phyloP scores from a whole-genome alignment of 2,888 invertebrate species.

The Endomychus coccineus region DNA sequence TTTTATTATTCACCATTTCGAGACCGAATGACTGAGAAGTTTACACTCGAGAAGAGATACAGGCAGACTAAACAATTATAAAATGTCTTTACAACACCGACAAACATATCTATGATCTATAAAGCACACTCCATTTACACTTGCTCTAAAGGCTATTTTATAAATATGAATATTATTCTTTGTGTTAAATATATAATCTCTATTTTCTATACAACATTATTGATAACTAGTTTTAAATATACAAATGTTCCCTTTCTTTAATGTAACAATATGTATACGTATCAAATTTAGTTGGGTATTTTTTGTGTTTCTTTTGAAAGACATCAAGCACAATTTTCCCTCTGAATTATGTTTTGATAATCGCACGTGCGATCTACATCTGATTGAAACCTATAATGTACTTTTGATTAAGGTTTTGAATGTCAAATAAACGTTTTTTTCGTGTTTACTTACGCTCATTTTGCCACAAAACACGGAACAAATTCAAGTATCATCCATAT shows the following conservation, averaged over 20 bases:
- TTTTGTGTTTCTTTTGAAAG: slow-evolving; percentile 11
- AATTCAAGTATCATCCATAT: too few species aligned
- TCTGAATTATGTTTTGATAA: too few species aligned
- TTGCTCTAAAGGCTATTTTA: slow-evolving; percentile 39
- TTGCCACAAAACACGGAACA: neutral
- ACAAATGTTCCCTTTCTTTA: slow-evolving; percentile 43
- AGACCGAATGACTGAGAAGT: too few species aligned
- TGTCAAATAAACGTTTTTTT: too few species aligned
- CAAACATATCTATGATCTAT: slow-evolving; percentile 38
- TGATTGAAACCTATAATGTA: neutral
- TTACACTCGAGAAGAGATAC: too few species aligned
- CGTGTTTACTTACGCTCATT: neutral
- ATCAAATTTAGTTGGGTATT: slow-evolving; percentile 10
- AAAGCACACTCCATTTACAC: slow-evolving; percentile 46
- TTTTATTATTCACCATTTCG: too few species aligned
- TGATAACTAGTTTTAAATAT: slow-evolving; percentile 39
- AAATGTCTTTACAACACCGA: slow-evolving; percentile 31
- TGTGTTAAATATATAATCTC: slow-evolving; percentile 41
- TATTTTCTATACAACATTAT: slow-evolving; percentile 44
- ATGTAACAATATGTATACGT: slow-evolving; percentile 41
- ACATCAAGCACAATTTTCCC: slow-evolving; percentile 5
- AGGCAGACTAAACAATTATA: slow-evolving; percentile 20
- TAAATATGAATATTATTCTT: slow-evolving; percentile 40
- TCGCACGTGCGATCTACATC: neutral
- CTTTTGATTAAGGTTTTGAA: too few species aligned